Conservation (phyloP, 2,888 invertebrate species). For the Lordiphosa fenestrarum region DNA sequence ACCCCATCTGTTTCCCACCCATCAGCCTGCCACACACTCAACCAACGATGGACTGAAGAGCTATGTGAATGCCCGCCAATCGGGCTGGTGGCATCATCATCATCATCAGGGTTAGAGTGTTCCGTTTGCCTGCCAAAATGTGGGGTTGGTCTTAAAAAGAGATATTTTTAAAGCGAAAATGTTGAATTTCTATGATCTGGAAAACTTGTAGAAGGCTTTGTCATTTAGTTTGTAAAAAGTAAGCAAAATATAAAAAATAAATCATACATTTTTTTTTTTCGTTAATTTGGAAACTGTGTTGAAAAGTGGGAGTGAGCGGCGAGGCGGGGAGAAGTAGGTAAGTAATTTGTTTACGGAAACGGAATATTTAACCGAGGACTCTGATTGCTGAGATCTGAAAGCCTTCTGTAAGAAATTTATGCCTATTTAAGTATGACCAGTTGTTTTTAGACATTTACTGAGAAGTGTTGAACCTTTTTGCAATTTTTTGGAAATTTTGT, state of each 20-base stretch:
- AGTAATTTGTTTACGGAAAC: too few relatives aligned
- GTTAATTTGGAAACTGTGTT: background rate
- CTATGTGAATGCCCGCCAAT: conserved; percentile 68
- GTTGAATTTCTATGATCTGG: background rate
- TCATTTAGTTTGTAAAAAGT: conserved; percentile 11
- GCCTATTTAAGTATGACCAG: too few relatives aligned
- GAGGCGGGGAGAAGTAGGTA: background rate
- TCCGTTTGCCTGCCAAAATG: background rate
- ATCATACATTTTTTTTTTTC: conserved; percentile 3
- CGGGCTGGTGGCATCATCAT: conserved; percentile 76
- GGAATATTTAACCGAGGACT: too few relatives aligned
- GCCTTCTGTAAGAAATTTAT: too few relatives aligned
- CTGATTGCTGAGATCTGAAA: too few relatives aligned
- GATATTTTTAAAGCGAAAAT: background rate
- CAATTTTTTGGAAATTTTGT: too few relatives aligned
- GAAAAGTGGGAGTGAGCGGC: too few relatives aligned
- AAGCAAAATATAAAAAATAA: conserved; percentile 1
- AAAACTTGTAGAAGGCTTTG: conserved; percentile 1
- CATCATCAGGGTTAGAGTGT: conserved; percentile 48
- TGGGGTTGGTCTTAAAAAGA: background rate
- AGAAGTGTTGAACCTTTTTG: too few relatives aligned
- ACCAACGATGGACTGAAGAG: conserved; percentile 61
- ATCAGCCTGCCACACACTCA: conserved; percentile 31
- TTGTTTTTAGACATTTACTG: too few relatives aligned
- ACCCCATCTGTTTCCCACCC: conserved; percentile 76